phyloP scores from a whole-genome alignment of 53 echinoderm and acorn worm species.

The Temnopleurus reevesii region DNA sequence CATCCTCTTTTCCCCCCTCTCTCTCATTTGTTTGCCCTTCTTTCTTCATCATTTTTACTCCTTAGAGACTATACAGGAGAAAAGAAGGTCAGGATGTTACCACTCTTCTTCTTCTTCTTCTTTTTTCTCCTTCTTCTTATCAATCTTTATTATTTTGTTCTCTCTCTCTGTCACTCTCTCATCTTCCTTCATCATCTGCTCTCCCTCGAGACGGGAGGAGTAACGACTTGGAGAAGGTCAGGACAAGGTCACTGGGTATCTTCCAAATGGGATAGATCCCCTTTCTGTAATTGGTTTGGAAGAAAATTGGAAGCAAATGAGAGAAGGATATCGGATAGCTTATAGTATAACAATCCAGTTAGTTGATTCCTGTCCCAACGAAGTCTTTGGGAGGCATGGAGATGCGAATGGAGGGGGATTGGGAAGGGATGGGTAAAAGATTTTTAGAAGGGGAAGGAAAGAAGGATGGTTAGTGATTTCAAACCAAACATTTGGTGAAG shows the following conservation, averaged over 20 bases:
- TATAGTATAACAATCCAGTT: background rate
- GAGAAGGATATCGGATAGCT: background rate
- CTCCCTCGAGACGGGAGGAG: background rate
- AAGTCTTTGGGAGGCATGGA: background rate
- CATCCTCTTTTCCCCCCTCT: background rate
- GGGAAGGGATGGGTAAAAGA: background rate
- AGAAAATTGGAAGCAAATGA: slow-evolving; percentile 21
- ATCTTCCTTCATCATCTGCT: background rate
- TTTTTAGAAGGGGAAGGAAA: background rate
- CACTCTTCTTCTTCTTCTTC: background rate
- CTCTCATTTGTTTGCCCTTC: background rate
- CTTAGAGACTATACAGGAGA: too few relatives aligned
- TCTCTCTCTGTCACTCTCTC: too few relatives aligned
- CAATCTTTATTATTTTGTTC: too few relatives aligned
- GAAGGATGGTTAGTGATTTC: too few relatives aligned
- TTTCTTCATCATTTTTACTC: background rate
- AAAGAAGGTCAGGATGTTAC: too few relatives aligned
- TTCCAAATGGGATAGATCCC: background rate
- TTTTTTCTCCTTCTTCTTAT: background rate
- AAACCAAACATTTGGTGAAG: too few relatives aligned
- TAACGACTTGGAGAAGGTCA: background rate
- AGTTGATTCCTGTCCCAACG: background rate
- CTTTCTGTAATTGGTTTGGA: slow-evolving; percentile 8
- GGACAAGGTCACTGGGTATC: slow-evolving; percentile 5
- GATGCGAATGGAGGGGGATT: background rate